Evolutionary conservation across 2,113 vertebrate genomes (phyloP).

Genomic region (Albula glossodonta): DNA sequence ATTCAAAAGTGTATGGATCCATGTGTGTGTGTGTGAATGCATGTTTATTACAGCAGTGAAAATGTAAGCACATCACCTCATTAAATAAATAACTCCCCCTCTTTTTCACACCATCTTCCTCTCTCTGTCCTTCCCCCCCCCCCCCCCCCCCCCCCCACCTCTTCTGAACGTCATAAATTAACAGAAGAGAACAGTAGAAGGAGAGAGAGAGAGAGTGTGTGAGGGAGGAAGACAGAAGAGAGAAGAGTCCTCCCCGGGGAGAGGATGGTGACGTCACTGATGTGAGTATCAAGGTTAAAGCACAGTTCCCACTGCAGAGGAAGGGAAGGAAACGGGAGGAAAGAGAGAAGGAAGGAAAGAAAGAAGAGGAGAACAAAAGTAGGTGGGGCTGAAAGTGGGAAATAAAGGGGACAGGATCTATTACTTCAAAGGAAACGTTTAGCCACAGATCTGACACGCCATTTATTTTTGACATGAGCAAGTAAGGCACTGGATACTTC

Average conservation of each 20-base stretch:
- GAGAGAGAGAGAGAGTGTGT: not conserved
- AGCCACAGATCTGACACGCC: not conserved
- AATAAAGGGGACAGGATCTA: slow-evolving; percentile 6
- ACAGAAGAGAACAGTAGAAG: slow-evolving; percentile 27
- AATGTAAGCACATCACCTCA: not conserved
- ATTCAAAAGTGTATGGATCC: not conserved
- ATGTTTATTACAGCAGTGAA: not conserved
- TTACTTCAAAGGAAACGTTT: not conserved
- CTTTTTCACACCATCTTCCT: slow-evolving; percentile 5
- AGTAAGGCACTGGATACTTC: not conserved
- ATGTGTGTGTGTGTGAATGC: not conserved
- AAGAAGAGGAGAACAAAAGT: not conserved
- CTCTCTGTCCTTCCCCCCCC: not conserved
- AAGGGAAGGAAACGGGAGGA: not conserved
- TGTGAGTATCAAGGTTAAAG: slow-evolving; percentile 40
- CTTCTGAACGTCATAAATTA: slow-evolving; percentile 35
- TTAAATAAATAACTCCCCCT: not conserved
- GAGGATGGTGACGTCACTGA: slow-evolving; percentile 34
- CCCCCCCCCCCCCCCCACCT: not conserved
- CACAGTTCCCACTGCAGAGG: not conserved
- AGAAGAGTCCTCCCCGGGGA: slow-evolving; percentile 29
- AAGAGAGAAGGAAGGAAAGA: slow-evolving; percentile 18
- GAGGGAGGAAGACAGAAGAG: not conserved
- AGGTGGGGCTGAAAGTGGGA: slow-evolving; percentile 5
- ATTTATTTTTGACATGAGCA: not conserved